These are phyloP conservation scores for Channa maculata DNA, from an alignment of 2,113 vertebrate species.

Conservation along the genomic window DNA sequence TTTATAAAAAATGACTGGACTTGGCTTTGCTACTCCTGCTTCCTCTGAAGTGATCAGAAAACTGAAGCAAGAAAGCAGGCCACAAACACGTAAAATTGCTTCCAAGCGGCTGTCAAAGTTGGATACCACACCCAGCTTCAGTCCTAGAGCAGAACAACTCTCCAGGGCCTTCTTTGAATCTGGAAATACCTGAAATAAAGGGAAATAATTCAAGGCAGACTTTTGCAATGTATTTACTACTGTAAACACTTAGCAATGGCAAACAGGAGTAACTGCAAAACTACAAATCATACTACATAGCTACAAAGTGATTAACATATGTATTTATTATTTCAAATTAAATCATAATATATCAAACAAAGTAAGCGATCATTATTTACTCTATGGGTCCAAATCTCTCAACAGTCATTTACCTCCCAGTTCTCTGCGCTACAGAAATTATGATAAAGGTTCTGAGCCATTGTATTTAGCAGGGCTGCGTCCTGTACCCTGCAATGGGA, in stretches of 20 bases:
- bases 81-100: slow-evolving; percentile 80
- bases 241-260: not conserved
- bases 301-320: too few species aligned
- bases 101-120: slow-evolving; percentile 93
- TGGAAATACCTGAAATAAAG: slow-evolving; percentile 78
- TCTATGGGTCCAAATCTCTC: too few species aligned
- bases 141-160: slow-evolving; percentile 82
- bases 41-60: slow-evolving; percentile 92
- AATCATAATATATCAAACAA: too few species aligned
- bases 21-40: slow-evolving; percentile 86
- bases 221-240: not conserved
- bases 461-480: slow-evolving; percentile 65
- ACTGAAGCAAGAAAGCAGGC: slow-evolving; percentile 86
- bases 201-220: not conserved
- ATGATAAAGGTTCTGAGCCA: slow-evolving; percentile 86
- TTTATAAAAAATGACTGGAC: slow-evolving; percentile 85
- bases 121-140: slow-evolving; percentile 89
- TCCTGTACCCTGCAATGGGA: slow-evolving; percentile 82
- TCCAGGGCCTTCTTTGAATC: slow-evolving; percentile 84
- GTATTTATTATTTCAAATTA: too few species aligned
- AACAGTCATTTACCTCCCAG: slow-evolving; percentile 86
- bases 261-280: not conserved
- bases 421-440: slow-evolving; percentile 84
- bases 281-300: too few species aligned
- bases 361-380: too few species aligned